Evolutionary conservation across 2,113 vertebrate species (phyloP).

Genomic region (Echinops telfairi): DNA sequence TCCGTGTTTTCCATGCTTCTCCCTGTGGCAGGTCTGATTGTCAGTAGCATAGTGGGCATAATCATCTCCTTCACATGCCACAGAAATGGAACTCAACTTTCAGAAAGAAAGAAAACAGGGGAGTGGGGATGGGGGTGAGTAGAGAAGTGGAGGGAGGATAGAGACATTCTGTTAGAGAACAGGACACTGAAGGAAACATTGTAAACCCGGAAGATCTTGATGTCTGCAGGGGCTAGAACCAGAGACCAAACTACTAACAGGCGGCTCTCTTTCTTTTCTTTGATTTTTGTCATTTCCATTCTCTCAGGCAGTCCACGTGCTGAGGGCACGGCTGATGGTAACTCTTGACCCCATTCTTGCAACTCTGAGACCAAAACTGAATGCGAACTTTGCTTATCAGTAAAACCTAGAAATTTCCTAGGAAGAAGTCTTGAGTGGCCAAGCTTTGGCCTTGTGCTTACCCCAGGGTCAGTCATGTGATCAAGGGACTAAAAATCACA

Average conservation of each 20-base stretch:
- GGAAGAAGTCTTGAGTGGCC: conserved; percentile 30
- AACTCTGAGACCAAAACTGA: neutral
- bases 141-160: neutral
- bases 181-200: neutral
- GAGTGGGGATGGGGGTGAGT: no score
- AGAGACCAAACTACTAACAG: neutral
- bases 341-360: neutral
- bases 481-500: neutral
- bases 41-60: neutral
- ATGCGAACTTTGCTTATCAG: neutral
- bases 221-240: neutral
- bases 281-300: neutral
- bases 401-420: neutral
- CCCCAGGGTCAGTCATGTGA: neutral
- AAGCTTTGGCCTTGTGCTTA: neutral
- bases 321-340: neutral
- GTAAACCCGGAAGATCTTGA: neutral
- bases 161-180: neutral
- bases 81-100: conserved; percentile 5
- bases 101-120: neutral
- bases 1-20: neutral
- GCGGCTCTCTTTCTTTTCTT: neutral
- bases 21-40: neutral
- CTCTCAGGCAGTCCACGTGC: neutral
- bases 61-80: conserved; percentile 8